Evolutionary conservation across 35 echinoderm and acorn worm genomes (phyloP), one percentile per base, ranked within the genome.

Genomic region (Lytechinus pictus): DNA sequence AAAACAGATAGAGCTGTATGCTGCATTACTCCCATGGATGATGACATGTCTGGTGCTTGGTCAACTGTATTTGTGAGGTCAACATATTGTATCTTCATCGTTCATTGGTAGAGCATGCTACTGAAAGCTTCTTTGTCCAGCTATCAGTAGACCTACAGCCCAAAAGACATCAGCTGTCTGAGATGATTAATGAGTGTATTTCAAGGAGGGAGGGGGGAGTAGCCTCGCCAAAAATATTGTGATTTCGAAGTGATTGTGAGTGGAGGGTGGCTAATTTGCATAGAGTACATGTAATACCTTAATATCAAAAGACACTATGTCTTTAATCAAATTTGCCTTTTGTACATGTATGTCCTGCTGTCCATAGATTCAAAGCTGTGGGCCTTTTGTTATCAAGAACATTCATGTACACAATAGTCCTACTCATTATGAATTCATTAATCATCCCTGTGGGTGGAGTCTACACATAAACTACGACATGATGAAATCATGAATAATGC

Each of bases 1-100:
- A 79, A 7, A 79, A 24, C 66, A 79, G 19, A 5, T 79, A 24
- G 21, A 24, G 66, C 66, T 79, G 21, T 1, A 7, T 4, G 12
- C 19, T 79, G 21, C 8, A 79, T 24, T 79, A 79, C 8, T 24
- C n/a, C 16, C 66, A 24, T 79, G 66, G n/a, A 79, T 79, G 2
- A 4, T 79, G 66, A 79, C 66, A 79, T 79, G 56, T 58, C 12
- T 24, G 8, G 19, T 79, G 19, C 21, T 24, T 79, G 66, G 21
- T 79, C 66, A 24, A 79, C 21, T 24, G 24, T 13, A 71, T 6
- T 24, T 24, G 66, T 24, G 21, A 79, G 66, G 66, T 79, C 66
- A 79, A 79, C 66, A 79, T 79, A 79, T 79, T 79, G 66, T 79
- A 24, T n/a, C 66, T 79, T 79, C 66, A 79, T 79, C 19, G 66